Conservation (phyloP, 2,113 vertebrate species). For the Salminus brasiliensis region DNA sequence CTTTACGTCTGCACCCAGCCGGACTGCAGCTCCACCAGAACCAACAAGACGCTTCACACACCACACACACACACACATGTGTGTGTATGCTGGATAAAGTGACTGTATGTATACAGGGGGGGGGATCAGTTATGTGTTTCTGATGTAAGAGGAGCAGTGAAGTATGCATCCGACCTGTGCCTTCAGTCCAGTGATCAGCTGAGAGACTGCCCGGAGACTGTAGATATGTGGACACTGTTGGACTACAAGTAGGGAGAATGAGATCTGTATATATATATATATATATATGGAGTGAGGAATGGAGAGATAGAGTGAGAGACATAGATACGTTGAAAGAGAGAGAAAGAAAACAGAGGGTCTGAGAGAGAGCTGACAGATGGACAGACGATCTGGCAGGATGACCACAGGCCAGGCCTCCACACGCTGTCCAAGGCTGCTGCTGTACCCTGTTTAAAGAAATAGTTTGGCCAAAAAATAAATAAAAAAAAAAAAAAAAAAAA, state of each 20-base stretch:
- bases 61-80: neutral
- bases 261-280: neutral
- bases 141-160: neutral
- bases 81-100: neutral
- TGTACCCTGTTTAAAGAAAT: too few relatives aligned
- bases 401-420: neutral
- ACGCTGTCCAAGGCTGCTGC: too few relatives aligned
- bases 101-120: neutral
- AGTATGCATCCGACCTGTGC: neutral
- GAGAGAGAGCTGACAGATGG: neutral
- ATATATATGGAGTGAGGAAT: too few relatives aligned
- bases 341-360: too few relatives aligned
- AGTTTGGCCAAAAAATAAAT: too few relatives aligned
- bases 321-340: too few relatives aligned
- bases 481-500: too few relatives aligned
- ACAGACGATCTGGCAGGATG: neutral
- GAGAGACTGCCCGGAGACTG: neutral
- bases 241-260: neutral
- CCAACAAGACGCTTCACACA: conserved; percentile 17
- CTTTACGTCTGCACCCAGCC: conserved; percentile 32
- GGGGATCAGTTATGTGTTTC: neutral
- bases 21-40: conserved; percentile 39
- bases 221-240: neutral
- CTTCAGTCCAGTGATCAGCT: neutral
- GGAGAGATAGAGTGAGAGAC: too few relatives aligned